These are phyloP conservation scores for Trachythela sp. DNA, from an alignment of 64 coral and sea anemone species.

Conservation along the genomic window DNA sequence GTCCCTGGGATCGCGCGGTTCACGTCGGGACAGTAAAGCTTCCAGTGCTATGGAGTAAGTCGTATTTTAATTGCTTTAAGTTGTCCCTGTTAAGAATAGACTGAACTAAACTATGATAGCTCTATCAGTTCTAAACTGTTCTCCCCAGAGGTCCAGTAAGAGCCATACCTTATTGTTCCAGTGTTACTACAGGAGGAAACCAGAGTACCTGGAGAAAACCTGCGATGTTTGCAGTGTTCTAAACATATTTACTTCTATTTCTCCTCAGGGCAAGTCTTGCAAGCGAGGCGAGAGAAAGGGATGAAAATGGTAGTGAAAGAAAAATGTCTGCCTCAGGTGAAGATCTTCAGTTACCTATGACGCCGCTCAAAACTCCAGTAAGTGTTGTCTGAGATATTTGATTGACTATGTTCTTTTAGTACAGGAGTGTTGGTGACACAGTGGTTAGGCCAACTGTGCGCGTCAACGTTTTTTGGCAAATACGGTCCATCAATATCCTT, in stretches of 20 bases:
- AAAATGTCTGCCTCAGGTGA: not conserved
- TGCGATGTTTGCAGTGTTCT: not conserved
- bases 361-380: not conserved
- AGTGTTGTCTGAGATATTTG: not conserved
- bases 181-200: not conserved
- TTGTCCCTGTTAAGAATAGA: no score
- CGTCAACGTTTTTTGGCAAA: no score
- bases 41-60: conserved; percentile 79
- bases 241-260: not conserved
- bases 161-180: not conserved
- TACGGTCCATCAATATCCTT: no score
- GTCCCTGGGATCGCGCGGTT: conserved; percentile 43
- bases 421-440: no score
- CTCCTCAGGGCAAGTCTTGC: not conserved
- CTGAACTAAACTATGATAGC: no score
- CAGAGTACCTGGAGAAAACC: no score
- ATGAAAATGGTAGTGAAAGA: not conserved
- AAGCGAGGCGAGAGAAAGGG: not conserved
- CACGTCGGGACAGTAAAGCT: conserved; percentile 61
- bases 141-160: no score
- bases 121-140: no score
- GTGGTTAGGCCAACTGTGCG: no score
- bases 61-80: not conserved
- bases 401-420: no score
- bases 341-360: not conserved